Evolutionary conservation across 2,113 vertebrate species (phyloP), one percentile per base, ranked within the genome.

Genomic region (Bostrychus sinensis): DNA sequence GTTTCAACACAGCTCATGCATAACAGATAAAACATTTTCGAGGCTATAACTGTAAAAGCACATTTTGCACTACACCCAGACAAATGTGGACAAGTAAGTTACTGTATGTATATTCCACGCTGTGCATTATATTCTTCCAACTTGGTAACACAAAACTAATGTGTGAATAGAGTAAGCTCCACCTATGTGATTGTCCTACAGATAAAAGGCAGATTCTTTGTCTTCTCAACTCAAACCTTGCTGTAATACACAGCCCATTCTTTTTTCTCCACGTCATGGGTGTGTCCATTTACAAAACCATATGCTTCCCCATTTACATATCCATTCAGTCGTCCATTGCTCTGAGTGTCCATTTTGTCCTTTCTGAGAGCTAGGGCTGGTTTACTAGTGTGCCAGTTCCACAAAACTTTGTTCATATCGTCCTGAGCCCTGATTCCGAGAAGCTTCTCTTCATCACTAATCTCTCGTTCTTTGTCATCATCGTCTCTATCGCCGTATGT

Each of bases 311-410:
- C 80, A 10, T 81, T 88, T 19, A 22, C 58, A 16, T 76, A 78
- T 8, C 74, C 75, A 51, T 79, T 84, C 61, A 83, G n/a, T 14
- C 5, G 56, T 11, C 76, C 82, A 1, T 63, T 84, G 84, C 88
- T 85, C 0, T 91, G 89, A n/a, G 72, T 72, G 5, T 89, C 78
- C 0, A 74, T 66, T 3, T 76, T 68, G 20, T 91, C 86, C 1
- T 89, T 91, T 61, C 85, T 91, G 67, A 99, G 89, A 26, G 81
- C 85, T 56, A 98, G 84, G 0, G 96, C 88, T 0, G 96, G 97
- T 43, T 97, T 98, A 80, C 94, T 94, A 17, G 86, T 86, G 84
- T 99, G 96, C 97, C 97, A 98, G 86, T 93, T 95, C 32, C 90
- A 93, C 60, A 99, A 89, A 23, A 93, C 90, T 3, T 82, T 92